Percentiles rank a stretch among this genome's conserved stretches.
phyloP scores from a whole-genome alignment of 2,797 vertebrate species.

The Cyclura pinguis region DNA sequence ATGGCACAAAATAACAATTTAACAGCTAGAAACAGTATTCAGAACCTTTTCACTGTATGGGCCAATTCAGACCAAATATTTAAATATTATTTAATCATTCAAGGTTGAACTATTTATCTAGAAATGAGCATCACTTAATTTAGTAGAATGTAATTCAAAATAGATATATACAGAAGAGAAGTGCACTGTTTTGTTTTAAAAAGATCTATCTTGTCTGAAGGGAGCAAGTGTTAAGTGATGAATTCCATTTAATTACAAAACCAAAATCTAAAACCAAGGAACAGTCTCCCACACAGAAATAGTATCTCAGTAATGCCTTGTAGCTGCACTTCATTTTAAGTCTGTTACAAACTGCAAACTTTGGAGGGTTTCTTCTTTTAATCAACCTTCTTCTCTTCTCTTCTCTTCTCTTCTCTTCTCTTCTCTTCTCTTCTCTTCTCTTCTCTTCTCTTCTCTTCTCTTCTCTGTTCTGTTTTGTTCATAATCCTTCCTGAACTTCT shows the following conservation, averaged over 20 bases:
- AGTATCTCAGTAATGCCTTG: background rate
- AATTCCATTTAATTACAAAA: background rate
- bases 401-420: too few species aligned
- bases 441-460: too few species aligned
- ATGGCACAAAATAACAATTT: background rate
- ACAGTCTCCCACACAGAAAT: background rate
- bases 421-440: too few species aligned
- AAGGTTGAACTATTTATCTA: background rate
- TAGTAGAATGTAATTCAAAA: background rate
- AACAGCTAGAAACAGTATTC: background rate
- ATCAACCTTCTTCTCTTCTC: background rate
- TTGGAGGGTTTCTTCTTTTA: background rate
- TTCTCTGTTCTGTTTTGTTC: background rate
- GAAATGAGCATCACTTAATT: background rate
- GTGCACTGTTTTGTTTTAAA: background rate
- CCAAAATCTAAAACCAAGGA: background rate
- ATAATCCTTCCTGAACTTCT: background rate
- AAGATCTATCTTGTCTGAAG: background rate
- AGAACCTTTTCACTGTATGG: background rate
- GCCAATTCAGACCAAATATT: background rate
- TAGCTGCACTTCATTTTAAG: background rate
- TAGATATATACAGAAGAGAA: background rate
- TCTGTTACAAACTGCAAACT: background rate
- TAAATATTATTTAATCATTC: background rate
- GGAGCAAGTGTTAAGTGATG: background rate